Evolutionary conservation across 2,888 invertebrate genomes (phyloP).

Genomic region (Cancer borealis): DNA sequence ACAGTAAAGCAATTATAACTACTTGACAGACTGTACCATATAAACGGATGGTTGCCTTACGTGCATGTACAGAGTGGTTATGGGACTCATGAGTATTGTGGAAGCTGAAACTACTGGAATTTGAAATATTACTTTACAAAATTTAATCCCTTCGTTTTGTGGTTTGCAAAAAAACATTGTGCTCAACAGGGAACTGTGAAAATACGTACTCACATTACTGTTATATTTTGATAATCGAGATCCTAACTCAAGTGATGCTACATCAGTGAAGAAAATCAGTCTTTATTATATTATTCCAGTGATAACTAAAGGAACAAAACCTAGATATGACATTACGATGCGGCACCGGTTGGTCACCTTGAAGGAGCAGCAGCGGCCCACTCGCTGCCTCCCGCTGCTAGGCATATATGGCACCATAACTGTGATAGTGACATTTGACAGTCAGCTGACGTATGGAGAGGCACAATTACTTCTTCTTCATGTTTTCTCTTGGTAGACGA

Average conservation of each 20-base stretch:
- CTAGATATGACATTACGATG: not conserved
- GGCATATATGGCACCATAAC: constrained; percentile 64
- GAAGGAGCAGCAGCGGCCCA: constrained; percentile 17
- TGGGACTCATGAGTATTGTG: constrained; percentile 13
- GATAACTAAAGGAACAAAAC: constrained; percentile 40
- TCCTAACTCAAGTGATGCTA: not conserved
- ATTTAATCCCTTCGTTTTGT: not conserved
- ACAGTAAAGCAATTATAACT: constrained; percentile 69
- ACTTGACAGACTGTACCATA: constrained; percentile 66
- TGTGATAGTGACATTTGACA: constrained; percentile 69
- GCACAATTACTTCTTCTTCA: constrained; percentile 64
- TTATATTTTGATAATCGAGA: not conserved
- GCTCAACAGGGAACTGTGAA: constrained; percentile 30
- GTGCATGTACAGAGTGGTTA: constrained; percentile 65
- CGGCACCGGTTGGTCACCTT: not conserved
- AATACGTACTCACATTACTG: not conserved
- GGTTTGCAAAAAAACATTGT: not conserved
- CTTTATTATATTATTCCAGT: constrained; percentile 10
- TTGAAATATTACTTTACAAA: not conserved
- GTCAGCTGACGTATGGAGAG: constrained; percentile 63
- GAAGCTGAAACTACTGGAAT: constrained; percentile 22
- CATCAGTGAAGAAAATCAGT: constrained; percentile 32
- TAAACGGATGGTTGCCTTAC: constrained; percentile 66
- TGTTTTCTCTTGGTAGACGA: constrained; percentile 46
- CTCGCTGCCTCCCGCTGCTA: constrained; percentile 38